These are phyloP conservation scores for Sinopyrophorus schimmeli DNA, from an alignment of 2,888 invertebrate genomes.

Conservation along the genomic window DNA sequence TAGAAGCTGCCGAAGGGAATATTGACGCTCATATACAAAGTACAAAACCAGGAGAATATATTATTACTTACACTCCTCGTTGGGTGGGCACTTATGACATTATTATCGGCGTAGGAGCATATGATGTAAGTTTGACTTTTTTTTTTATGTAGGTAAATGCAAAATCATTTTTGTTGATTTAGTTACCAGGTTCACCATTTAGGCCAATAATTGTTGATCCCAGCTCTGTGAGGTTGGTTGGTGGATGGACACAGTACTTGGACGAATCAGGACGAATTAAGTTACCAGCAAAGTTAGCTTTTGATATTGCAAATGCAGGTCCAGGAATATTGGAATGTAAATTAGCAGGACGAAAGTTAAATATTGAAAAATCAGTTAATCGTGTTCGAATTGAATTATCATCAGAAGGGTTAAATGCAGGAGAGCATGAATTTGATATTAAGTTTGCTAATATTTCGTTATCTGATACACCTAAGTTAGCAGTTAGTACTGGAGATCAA, in stretches of 20 bases:
- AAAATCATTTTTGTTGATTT: conserved; percentile 26
- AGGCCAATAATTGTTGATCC: conserved; percentile 71
- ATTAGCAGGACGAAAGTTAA: conserved; percentile 66
- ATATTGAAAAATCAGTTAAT: conserved; percentile 49
- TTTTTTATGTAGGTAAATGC: conserved; percentile 2
- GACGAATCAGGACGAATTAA: conserved; percentile 75
- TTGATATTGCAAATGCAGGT: conserved; percentile 88
- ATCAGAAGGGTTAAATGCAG: conserved; percentile 65
- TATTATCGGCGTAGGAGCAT: conserved; percentile 64
- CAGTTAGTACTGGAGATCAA: conserved; percentile 67
- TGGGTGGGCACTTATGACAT: conserved; percentile 93
- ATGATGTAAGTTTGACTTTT: conserved; percentile 47
- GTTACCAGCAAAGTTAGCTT: conserved; percentile 77
- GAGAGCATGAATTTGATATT: conserved; percentile 75
- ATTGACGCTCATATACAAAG: conserved; percentile 62
- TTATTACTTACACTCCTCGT: conserved; percentile 86
- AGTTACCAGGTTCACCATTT: conserved; percentile 64
- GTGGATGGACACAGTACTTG: conserved; percentile 84
- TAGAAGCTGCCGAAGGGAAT: conserved; percentile 56
- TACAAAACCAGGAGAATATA: conserved; percentile 74
- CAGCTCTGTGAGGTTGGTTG: conserved; percentile 72
- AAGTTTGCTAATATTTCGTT: conserved; percentile 76
- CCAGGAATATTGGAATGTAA: conserved; percentile 77
- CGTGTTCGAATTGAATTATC: conserved; percentile 58
- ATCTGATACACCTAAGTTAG: conserved; percentile 72